A percentile compares a stretch with the other conserved stretches of the same genome.
These are phyloP conservation scores for Drosophila setifemur DNA, from an alignment of 1,140 invertebrate species.

Conservation along the genomic window DNA sequence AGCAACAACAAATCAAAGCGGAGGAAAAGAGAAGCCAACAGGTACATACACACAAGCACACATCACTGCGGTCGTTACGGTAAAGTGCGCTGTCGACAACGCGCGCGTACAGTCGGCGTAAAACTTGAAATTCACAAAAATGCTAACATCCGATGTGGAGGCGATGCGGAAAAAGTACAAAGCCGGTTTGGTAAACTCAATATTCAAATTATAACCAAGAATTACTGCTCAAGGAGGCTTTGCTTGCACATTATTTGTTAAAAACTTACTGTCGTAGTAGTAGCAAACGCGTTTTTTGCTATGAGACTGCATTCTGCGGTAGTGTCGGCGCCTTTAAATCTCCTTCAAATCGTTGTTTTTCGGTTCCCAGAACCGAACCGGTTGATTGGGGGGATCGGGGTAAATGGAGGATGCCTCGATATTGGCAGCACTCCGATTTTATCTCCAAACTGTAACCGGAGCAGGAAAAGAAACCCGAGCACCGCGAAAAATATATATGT, in stretches of 20 bases:
- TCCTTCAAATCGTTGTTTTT: neutral
- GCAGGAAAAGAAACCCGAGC: too few relatives aligned
- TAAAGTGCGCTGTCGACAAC: conserved; percentile 59
- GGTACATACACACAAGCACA: conserved; percentile 57
- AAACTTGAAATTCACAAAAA: conserved; percentile 65
- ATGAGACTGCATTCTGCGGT: conserved; percentile 87
- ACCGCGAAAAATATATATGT: conserved; percentile 6
- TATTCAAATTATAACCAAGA: neutral
- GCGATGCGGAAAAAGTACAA: neutral
- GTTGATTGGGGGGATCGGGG: too few relatives aligned
- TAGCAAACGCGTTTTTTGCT: conserved; percentile 97
- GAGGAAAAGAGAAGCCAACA: conserved; percentile 48
- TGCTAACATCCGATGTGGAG: neutral
- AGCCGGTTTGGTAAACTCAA: neutral
- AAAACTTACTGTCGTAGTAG: conserved; percentile 98
- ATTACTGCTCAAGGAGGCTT: neutral
- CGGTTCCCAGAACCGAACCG: neutral
- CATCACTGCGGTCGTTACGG: conserved; percentile 35
- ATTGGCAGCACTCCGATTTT: neutral
- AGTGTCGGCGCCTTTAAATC: neutral
- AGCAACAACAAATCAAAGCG: conserved; percentile 12
- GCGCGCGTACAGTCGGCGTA: conserved; percentile 73
- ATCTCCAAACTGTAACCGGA: neutral
- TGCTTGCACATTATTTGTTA: neutral
- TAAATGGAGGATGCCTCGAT: too few relatives aligned